Conservation (phyloP, 2,113 vertebrate genomes). For the Nyctereutes procyonoides region DNA sequence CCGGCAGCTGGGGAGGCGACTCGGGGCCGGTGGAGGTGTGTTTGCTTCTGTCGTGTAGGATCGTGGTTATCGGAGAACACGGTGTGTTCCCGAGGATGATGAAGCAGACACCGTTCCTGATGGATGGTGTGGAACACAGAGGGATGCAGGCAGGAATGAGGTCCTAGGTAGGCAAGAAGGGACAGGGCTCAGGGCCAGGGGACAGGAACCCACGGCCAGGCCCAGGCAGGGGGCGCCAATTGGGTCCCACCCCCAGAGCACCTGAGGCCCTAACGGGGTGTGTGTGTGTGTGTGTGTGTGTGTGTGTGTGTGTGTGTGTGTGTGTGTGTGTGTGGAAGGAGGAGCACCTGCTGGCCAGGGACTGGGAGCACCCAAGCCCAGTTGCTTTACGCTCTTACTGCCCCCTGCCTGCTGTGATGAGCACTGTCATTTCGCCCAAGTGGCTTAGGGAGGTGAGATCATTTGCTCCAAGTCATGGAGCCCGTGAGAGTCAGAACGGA, state of each 20-base stretch:
- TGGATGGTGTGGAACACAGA: background rate
- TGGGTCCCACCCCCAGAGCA: background rate
- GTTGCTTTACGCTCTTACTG: too few species aligned
- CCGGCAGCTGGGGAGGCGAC: background rate
- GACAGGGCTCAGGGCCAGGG: background rate
- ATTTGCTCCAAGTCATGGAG: too few species aligned
- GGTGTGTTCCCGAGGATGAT: background rate
- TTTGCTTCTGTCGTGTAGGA: background rate
- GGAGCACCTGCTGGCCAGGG: background rate
- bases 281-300: too few species aligned
- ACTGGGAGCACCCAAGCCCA: accelerated
- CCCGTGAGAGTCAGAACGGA: background rate
- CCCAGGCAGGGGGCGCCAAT: accelerated
- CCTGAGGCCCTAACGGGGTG: background rate
- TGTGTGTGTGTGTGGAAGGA: background rate
- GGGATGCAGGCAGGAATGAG: background rate
- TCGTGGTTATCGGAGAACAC: accelerated
- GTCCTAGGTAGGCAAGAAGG: background rate
- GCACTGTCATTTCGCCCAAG: accelerated
- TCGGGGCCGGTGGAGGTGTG: background rate
- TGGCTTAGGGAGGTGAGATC: background rate
- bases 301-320: too few species aligned
- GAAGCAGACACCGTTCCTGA: too few species aligned
- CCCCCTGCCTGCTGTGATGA: accelerated
- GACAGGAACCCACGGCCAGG: background rate